phyloP scores from a whole-genome alignment of 1,140 invertebrate species.

The Mizuhopecten yessoensis region DNA sequence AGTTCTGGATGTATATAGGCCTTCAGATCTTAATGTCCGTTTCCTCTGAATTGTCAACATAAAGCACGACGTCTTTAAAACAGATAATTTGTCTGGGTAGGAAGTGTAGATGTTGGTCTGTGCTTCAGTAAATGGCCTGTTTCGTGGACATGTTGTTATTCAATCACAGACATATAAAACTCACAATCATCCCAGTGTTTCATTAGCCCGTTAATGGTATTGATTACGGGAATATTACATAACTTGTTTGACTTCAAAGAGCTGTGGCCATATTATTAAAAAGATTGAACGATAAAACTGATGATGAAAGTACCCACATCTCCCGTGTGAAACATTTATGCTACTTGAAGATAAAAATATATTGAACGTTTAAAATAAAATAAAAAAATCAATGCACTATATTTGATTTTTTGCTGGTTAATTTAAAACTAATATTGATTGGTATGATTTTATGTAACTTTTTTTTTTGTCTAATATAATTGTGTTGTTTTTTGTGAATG shows the following conservation, averaged over 20 bases:
- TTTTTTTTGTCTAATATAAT: too few species aligned
- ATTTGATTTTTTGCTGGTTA: neutral
- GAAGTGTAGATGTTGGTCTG: neutral
- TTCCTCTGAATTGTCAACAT: neutral
- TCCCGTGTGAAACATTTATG: neutral
- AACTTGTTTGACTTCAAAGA: constrained; percentile 1
- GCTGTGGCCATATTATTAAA: neutral
- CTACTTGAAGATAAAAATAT: neutral
- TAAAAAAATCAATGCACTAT: neutral
- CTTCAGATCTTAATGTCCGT: neutral
- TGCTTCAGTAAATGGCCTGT: neutral
- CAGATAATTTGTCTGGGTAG: neutral
- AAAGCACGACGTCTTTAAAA: neutral
- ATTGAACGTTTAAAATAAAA: neutral
- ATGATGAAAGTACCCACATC: neutral
- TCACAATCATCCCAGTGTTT: neutral
- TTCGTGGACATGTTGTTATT: neutral
- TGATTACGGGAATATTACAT: neutral
- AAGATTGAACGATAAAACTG: neutral
- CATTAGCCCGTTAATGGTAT: neutral
- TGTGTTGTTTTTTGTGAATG: too few species aligned
- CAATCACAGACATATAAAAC: neutral
- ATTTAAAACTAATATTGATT: neutral
- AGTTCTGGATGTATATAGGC: too few species aligned
- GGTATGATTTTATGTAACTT: neutral